phyloP scores from a whole-genome alignment of 2,888 invertebrate species.

The Acrocyrtus sp. region DNA sequence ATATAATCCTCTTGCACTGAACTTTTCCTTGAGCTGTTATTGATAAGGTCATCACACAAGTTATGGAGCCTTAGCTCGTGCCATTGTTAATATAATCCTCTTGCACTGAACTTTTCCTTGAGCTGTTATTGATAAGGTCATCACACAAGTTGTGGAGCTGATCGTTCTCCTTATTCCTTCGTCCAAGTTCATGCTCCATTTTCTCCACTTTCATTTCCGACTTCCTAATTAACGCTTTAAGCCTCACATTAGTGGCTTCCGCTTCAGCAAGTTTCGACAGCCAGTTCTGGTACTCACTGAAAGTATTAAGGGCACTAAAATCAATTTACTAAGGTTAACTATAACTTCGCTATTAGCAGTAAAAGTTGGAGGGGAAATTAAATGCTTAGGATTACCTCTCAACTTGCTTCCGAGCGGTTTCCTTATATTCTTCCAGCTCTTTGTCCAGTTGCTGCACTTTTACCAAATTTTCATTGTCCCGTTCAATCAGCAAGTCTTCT shows the following conservation, averaged over 20 bases:
- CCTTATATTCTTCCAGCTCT: slow-evolving; percentile 85
- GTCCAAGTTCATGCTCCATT: slow-evolving; percentile 83
- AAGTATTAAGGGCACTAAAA: too few species aligned
- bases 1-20: slow-evolving; percentile 6
- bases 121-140: slow-evolving; percentile 77
- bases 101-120: slow-evolving; percentile 12
- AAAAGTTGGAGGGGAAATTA: not conserved
- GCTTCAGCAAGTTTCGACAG: slow-evolving; percentile 78
- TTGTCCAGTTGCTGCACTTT: slow-evolving; percentile 82
- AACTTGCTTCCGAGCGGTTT: slow-evolving; percentile 89
- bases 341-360: too few species aligned
- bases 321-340: not conserved
- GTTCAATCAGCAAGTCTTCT: slow-evolving; percentile 75
- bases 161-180: slow-evolving; percentile 89
- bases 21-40: slow-evolving; percentile 19
- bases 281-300: slow-evolving; percentile 85
- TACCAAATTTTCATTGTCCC: slow-evolving; percentile 78
- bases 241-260: slow-evolving; percentile 82
- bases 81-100: not conserved
- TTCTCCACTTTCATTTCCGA: slow-evolving; percentile 88
- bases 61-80: too few species aligned
- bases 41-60: slow-evolving; percentile 93
- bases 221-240: slow-evolving; percentile 88
- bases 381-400: slow-evolving; percentile 77
- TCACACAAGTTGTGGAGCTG: slow-evolving; percentile 93